A percentile compares a stretch with the other conserved stretches of the same genome.
phyloP scores from a whole-genome alignment of 2,888 invertebrate species.

The Ligdia adustata region DNA sequence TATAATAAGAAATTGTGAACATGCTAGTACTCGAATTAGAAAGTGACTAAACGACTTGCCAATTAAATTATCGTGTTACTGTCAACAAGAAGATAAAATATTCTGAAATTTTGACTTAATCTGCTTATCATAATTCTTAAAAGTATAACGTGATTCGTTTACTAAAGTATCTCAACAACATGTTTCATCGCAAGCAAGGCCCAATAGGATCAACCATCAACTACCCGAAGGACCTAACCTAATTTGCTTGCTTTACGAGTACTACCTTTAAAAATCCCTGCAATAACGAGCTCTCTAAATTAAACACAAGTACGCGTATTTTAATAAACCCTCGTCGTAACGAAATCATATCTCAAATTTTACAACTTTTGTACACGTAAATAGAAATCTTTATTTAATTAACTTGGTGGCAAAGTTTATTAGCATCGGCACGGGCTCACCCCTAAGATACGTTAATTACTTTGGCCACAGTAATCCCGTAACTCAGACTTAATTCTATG shows the following conservation, averaged over 20 bases:
- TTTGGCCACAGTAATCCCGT: slow-evolving; percentile 36
- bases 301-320: slow-evolving; percentile 14
- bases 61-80: too few species aligned
- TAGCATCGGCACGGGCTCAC: slow-evolving; percentile 28
- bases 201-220: background rate
- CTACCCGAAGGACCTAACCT: background rate
- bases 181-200: too few species aligned
- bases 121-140: too few species aligned
- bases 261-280: slow-evolving; percentile 5
- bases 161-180: too few species aligned
- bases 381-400: slow-evolving; percentile 32
- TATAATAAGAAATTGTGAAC: too few species aligned
- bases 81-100: too few species aligned
- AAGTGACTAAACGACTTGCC: too few species aligned
- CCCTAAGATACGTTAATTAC: slow-evolving; percentile 33
- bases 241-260: background rate
- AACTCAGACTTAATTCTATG: slow-evolving; percentile 25
- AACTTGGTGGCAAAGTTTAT: slow-evolving; percentile 32
- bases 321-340: slow-evolving; percentile 26
- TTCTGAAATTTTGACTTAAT: too few species aligned
- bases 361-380: slow-evolving; percentile 25
- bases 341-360: slow-evolving; percentile 23
- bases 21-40: too few species aligned
- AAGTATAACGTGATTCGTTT: too few species aligned
- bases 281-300: slow-evolving; percentile 9